A percentile compares a stretch with the other conserved stretches of the same genome.
These are phyloP conservation scores for Acrossocheilus fasciatus DNA, from an alignment of 2,797 vertebrate species.

Conservation along the genomic window DNA sequence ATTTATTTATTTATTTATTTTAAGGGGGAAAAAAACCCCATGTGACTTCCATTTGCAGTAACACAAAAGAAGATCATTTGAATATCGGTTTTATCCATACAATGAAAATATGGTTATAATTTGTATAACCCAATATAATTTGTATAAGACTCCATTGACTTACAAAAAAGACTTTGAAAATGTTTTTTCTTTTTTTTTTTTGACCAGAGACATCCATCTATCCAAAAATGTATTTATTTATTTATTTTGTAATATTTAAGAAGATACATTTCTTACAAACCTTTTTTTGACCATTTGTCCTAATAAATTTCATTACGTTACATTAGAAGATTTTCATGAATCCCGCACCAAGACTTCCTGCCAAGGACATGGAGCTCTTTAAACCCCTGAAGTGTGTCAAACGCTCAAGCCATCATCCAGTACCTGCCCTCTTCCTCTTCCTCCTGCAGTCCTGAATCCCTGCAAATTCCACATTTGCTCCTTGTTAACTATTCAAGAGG, in stretches of 20 bases:
- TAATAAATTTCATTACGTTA: not conserved
- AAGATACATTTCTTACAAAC: no score
- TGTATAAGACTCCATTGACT: no score
- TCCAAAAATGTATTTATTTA: no score
- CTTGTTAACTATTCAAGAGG: slow-evolving; percentile 38
- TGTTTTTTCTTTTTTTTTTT: no score
- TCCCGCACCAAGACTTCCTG: not conserved
- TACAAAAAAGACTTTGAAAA: no score
- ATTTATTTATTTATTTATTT: no score
- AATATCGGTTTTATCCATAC: not conserved
- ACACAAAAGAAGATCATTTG: not conserved
- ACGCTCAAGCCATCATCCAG: not conserved
- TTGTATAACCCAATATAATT: no score
- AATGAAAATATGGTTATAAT: not conserved
- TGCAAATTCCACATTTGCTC: slow-evolving; percentile 39
- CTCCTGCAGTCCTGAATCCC: slow-evolving; percentile 3
- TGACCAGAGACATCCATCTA: no score
- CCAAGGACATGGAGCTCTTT: not conserved
- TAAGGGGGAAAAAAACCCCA: no score
- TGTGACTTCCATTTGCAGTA: not conserved
- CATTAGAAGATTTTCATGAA: not conserved
- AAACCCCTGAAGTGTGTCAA: slow-evolving; percentile 14
- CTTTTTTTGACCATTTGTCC: not conserved
- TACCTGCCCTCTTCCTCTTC: not conserved
- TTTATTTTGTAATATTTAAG: no score